A percentile compares a stretch with the other conserved stretches of the same genome.
These are phyloP conservation scores for Pseudorasbora parva DNA, from an alignment of 2,113 vertebrate species.

Conservation along the genomic window DNA sequence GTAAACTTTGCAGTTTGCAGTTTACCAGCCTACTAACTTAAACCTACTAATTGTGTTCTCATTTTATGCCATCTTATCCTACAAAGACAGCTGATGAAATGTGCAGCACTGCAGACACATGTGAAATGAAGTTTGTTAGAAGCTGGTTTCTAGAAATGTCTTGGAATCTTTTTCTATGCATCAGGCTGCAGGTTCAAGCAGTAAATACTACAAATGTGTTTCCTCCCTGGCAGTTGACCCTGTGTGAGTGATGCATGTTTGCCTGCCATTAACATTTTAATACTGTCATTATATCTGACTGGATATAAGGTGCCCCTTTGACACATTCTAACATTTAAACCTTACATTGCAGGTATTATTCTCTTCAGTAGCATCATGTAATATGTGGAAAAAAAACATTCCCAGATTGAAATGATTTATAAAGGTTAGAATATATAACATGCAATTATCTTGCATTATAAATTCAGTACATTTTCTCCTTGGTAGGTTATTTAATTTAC, in stretches of 20 bases:
- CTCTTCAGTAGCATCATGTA: neutral
- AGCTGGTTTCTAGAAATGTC: neutral
- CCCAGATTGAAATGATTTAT: slow-evolving; percentile 17
- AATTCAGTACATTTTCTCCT: neutral
- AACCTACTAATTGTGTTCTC: neutral
- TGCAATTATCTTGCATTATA: neutral
- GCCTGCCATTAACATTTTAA: slow-evolving; percentile 21
- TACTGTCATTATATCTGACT: neutral
- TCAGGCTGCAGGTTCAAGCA: neutral
- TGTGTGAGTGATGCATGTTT: slow-evolving; percentile 32
- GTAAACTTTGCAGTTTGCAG: too few species aligned
- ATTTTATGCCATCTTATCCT: neutral
- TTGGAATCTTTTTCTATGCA: neutral
- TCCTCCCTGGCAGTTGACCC: slow-evolving; percentile 1
- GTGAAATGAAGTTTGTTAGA: neutral
- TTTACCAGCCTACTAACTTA: too few species aligned
- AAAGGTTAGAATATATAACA: neutral
- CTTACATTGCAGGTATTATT: neutral
- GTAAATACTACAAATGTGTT: slow-evolving; percentile 20
- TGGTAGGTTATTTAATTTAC: slow-evolving; percentile 4
- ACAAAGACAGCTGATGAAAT: neutral
- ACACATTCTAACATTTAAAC: neutral
- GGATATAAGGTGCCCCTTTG: neutral
- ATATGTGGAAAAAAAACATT: neutral
- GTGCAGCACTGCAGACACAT: neutral